Percentiles rank a stretch among this genome's conserved stretches.
These are phyloP conservation scores for Antrozous pallidus DNA, from an alignment of 2,797 vertebrate species.

Conservation along the genomic window DNA sequence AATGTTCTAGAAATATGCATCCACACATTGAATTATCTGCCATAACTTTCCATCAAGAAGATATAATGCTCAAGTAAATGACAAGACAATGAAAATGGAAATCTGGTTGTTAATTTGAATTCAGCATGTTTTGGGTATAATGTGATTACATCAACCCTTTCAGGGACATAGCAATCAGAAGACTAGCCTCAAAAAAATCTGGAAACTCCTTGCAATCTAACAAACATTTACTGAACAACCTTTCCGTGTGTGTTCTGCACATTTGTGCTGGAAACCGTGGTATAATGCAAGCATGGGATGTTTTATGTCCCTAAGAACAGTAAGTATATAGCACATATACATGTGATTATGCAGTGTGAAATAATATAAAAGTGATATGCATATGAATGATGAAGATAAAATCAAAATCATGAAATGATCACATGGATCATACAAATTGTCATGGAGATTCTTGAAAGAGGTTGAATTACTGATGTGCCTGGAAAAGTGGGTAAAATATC, in stretches of 20 bases:
- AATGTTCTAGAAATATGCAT: conserved; percentile 45
- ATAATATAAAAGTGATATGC: neutral
- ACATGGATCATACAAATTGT: neutral
- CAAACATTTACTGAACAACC: neutral
- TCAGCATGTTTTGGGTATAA: neutral
- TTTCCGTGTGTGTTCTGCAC: neutral
- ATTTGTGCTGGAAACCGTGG: neutral
- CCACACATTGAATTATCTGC: neutral
- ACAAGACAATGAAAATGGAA: conserved; percentile 25
- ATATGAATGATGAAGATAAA: neutral
- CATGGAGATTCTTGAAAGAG: neutral
- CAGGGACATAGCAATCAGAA: neutral
- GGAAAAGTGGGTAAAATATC: neutral
- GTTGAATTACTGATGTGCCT: neutral
- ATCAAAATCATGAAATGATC: neutral
- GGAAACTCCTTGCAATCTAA: neutral
- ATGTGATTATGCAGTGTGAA: neutral
- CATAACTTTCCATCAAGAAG: conserved; percentile 4
- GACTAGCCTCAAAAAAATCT: neutral
- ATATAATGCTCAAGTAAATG: conserved; percentile 19
- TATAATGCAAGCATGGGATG: neutral
- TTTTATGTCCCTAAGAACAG: neutral
- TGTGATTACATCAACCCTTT: neutral
- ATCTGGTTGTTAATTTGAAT: neutral
- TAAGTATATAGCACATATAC: neutral